Evolutionary conservation across 2,113 vertebrate genomes (phyloP).

Genomic region (Cinclus mexicanus): DNA sequence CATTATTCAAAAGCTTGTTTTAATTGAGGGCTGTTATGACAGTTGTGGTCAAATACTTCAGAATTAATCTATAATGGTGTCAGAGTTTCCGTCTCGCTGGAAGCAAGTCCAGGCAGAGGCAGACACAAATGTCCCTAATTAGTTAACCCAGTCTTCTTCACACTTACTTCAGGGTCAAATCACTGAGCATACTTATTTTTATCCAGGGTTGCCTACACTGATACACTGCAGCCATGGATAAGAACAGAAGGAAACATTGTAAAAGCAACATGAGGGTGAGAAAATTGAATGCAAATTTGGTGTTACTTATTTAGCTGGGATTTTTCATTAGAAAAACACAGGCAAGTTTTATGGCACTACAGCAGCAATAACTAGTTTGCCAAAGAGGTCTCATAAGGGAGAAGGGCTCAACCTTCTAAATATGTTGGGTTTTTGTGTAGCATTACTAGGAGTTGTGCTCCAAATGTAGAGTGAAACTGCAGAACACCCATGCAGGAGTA

Average conservation of each 20-base stretch:
- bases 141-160: neutral
- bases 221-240: neutral
- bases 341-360: neutral
- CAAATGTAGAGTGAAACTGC: neutral
- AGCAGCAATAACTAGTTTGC: neutral
- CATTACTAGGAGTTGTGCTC: neutral
- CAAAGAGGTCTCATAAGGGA: neutral
- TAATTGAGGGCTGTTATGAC: slow-evolving; percentile 7
- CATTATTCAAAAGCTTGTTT: slow-evolving; percentile 37
- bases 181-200: neutral
- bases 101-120: neutral
- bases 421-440: neutral
- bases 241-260: neutral
- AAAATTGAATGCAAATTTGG: neutral
- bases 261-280: neutral
- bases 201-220: neutral
- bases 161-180: neutral
- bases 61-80: slow-evolving; percentile 1
- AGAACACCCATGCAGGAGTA: neutral
- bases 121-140: neutral
- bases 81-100: slow-evolving; percentile 2
- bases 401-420: neutral
- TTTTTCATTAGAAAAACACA: neutral
- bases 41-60: slow-evolving; percentile 17
- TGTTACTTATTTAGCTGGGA: neutral